Conservation (phyloP, 2,888 invertebrate genomes). For the Vesta saturnalis region DNA sequence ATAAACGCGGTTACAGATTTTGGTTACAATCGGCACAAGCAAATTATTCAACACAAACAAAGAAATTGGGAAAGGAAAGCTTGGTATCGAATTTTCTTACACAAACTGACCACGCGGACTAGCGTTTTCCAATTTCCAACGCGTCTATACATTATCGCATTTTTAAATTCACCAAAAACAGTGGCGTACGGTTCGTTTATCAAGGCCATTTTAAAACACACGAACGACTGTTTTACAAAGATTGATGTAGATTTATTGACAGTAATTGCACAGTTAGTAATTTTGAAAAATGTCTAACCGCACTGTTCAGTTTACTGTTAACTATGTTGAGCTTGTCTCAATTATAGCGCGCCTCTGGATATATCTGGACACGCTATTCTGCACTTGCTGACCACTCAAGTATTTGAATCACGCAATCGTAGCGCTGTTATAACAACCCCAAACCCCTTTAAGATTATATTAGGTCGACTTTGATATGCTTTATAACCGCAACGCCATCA, state of each 20-base stretch:
- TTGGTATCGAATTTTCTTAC: constrained; percentile 29
- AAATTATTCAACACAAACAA: background rate
- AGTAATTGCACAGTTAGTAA: too few species aligned
- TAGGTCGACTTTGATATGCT: constrained; percentile 34
- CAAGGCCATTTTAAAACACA: background rate
- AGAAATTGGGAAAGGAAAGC: constrained; percentile 26
- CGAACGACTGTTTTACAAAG: background rate
- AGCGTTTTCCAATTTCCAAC: constrained; percentile 27
- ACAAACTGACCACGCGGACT: constrained; percentile 33
- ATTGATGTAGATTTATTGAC: too few species aligned
- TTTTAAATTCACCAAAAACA: constrained; percentile 32
- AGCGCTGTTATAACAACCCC: constrained; percentile 31
- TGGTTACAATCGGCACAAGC: background rate
- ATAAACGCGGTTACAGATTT: background rate
- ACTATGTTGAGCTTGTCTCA: background rate
- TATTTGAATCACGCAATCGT: constrained; percentile 57
- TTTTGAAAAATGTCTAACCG: too few species aligned
- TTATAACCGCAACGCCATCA: constrained; percentile 30
- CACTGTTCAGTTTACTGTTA: too few species aligned
- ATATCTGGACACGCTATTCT: constrained; percentile 59
- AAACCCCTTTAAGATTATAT: constrained; percentile 36
- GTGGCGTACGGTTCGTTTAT: constrained; percentile 28
- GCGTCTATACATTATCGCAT: constrained; percentile 37
- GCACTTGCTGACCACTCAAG: constrained; percentile 58
- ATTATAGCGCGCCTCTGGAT: constrained; percentile 53